Evolutionary conservation across 2,888 invertebrate genomes (phyloP).

Genomic region (Scotopteryx bipunctaria): DNA sequence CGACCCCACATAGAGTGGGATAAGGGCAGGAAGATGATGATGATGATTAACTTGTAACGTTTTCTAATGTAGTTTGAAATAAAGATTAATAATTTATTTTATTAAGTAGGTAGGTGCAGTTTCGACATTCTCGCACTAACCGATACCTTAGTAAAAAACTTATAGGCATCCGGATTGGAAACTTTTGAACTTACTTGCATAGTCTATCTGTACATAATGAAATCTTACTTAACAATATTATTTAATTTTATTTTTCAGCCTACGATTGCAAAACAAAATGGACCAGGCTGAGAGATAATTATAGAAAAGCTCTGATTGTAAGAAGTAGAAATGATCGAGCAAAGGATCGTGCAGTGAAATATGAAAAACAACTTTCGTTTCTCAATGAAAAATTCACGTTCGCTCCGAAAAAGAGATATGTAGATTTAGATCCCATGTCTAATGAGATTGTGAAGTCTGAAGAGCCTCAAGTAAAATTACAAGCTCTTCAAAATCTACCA

Average conservation of each 20-base stretch:
- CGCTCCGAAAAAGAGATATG: background rate
- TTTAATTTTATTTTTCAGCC: conserved; percentile 13
- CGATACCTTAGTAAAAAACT: too few relatives aligned
- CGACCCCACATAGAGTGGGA: too few relatives aligned
- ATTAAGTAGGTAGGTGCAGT: too few relatives aligned
- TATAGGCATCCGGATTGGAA: too few relatives aligned
- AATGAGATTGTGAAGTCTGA: background rate
- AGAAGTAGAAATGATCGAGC: conserved; percentile 7
- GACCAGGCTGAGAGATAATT: conserved; percentile 24
- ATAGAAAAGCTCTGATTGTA: conserved; percentile 22
- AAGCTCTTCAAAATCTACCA: background rate
- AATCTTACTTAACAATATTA: background rate
- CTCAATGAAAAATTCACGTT: conserved; percentile 14
- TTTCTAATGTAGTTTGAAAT: too few relatives aligned
- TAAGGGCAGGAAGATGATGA: too few relatives aligned
- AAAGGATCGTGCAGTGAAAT: conserved; percentile 17
- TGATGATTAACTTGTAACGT: too few relatives aligned
- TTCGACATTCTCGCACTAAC: too few relatives aligned
- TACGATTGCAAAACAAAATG: conserved; percentile 25
- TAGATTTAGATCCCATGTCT: background rate
- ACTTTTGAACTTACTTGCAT: too few relatives aligned
- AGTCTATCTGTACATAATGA: too few relatives aligned
- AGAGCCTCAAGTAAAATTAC: conserved; percentile 1
- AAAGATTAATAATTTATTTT: too few relatives aligned
- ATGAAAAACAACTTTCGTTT: conserved; percentile 19